Base-by-base conservation (phyloP, 1,140 invertebrate genomes). In the Trichoplusia ni region DNA sequence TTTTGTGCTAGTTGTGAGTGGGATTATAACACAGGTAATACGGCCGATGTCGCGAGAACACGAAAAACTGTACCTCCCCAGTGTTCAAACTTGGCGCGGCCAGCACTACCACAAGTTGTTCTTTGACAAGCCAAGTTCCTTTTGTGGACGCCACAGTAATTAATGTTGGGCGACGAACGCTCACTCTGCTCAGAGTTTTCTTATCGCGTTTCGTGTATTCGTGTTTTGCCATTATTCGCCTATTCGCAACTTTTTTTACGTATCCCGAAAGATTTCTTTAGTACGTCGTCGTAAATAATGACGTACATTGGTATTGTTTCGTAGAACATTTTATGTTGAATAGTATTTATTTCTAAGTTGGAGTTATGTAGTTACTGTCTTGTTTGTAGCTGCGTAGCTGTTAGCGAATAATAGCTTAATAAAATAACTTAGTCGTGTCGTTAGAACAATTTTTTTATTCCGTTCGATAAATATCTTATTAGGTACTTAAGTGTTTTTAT, bases 91-190 rank as follows among this genome's bases (percentile, higher is more conserved):
- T 69, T 61, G 51, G 44, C 21, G 31, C 60, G 67, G 54, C 38
- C 56, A 53, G 51, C 37, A 59, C 63, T 59, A 31, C 44, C 33
- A 62, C 67, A 73, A 74, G 67, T 77, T 70, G 67, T 77, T 70
- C 75, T 77, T 74, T 72, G 72, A 68, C 69, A 67, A 70, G 64
- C 49, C 44, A 37, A 64, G 58, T 65, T 63, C 64, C 65, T 70
- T 73, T 71, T 75, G 75, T 75, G 67, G 44, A 54, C 38, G 56
- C 62, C 49, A 37, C 51, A 64, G 64, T 77, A 74, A 77, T 77
- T 77, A 74, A 77, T 74, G 75, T 74, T 72, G 66, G 58, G 49
- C 61, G 67, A 65, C 69, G 37, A 21, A 9, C 38, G 46, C 13
- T 60, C 38, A 53, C 51, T 49, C 23, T 42, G 49, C 42, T 65